phyloP scores from a whole-genome alignment of 2,888 invertebrate genomes.

The Ectemnius continuus region DNA sequence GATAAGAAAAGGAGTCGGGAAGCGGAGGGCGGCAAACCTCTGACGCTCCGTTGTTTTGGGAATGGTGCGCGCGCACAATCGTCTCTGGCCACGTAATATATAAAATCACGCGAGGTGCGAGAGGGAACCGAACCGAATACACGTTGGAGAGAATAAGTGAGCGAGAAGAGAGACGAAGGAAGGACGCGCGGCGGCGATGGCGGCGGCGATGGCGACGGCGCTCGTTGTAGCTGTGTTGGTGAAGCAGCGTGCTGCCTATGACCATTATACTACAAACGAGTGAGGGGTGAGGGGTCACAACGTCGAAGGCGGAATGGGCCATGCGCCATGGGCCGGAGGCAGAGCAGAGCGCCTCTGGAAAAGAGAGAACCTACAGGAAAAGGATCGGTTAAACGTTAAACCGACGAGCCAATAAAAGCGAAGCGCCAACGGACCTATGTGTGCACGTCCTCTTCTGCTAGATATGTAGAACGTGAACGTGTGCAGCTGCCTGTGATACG shows the following conservation, averaged over 20 bases:
- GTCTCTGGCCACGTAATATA: slow-evolving; percentile 44
- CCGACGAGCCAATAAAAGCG: too few relatives aligned
- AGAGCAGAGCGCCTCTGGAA: too few relatives aligned
- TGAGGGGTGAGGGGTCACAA: too few relatives aligned
- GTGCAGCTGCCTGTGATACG: too few relatives aligned
- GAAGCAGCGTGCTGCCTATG: not conserved
- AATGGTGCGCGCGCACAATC: slow-evolving; percentile 55
- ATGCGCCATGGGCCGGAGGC: too few relatives aligned
- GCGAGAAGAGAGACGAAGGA: not conserved
- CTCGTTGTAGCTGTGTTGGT: not conserved
- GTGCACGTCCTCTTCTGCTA: too few relatives aligned
- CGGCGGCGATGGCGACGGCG: not conserved
- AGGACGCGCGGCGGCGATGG: not conserved
- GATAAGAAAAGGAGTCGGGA: slow-evolving; percentile 35
- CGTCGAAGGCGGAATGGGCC: too few relatives aligned
- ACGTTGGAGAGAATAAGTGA: not conserved
- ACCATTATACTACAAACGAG: not conserved
- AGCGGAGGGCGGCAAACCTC: slow-evolving; percentile 19
- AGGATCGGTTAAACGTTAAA: too few relatives aligned
- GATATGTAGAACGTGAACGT: too few relatives aligned
- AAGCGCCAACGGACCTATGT: too few relatives aligned
- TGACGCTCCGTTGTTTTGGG: slow-evolving; percentile 36
- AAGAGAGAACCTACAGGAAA: too few relatives aligned
- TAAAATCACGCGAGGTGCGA: slow-evolving; percentile 28
- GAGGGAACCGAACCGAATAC: not conserved